These are phyloP conservation scores for Sitobion miscanthi DNA, from an alignment of 1,140 invertebrate species.

Conservation along the genomic window DNA sequence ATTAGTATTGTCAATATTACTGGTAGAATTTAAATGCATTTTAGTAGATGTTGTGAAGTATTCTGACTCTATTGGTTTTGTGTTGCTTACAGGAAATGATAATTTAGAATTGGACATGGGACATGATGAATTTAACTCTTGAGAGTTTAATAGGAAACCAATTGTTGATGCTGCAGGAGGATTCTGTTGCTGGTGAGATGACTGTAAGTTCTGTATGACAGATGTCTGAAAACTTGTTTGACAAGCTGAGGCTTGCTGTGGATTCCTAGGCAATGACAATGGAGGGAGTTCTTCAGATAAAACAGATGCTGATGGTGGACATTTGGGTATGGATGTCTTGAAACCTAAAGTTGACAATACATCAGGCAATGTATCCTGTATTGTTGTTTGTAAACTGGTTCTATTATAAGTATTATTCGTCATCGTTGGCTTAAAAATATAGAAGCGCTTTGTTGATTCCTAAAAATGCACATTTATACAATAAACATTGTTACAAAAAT, in stretches of 20 bases:
- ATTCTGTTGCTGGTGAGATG: background rate
- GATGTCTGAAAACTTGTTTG: background rate
- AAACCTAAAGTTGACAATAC: background rate
- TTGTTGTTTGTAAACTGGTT: background rate
- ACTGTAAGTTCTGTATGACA: background rate
- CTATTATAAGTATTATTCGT: background rate
- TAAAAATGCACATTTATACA: background rate
- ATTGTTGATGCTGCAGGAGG: background rate
- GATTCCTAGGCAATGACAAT: background rate
- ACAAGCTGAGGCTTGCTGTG: background rate
- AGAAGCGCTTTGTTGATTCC: conserved; percentile 39
- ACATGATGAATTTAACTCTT: background rate
- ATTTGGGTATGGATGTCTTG: background rate
- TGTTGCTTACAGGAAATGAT: background rate
- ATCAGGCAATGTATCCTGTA: conserved; percentile 29
- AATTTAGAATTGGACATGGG: background rate
- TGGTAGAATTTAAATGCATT: background rate
- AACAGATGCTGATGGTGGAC: background rate
- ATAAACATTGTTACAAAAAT: background rate
- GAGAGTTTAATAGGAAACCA: background rate
- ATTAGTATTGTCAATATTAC: background rate
- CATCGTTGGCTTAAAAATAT: background rate
- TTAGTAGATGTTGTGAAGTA: too few species aligned
- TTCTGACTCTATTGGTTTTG: background rate
- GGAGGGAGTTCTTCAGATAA: background rate